Evolutionary conservation across 2,113 vertebrate species (phyloP), one percentile per base, ranked within the genome.

Genomic region (Rhodinocichla rosea): DNA sequence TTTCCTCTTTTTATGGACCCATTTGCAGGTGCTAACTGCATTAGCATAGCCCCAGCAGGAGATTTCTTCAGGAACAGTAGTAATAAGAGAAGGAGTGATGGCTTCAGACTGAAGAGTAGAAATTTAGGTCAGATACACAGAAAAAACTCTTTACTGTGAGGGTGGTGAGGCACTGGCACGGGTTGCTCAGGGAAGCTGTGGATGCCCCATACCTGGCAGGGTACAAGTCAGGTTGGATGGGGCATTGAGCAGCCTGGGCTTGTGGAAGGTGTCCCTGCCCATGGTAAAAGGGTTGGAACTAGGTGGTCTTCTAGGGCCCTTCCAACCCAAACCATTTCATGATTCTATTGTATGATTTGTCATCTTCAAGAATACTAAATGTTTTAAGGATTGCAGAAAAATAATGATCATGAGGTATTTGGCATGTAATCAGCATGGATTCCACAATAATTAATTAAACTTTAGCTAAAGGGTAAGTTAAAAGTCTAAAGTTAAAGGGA

Each of bases 11-110:
- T 92, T 77, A 82, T 70, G 77, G 91, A 67, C 33, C 35, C 70
- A 78, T 91, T 96, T 87, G 64, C 87, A 96, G 74, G 45, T 94
- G 74, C 14, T 84, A 75, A 68, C n/a, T 39, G 49, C 33, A 68
- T 94, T 88, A 83, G 52, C 76, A 81, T 39, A 92, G 33, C 17
- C 57, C 20, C 6, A 9, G 45, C 71, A 67, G 75, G 87, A 67
- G 45, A 77, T 90, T 63, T 63, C 71, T 12, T 33, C 35, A 21
- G 27, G 32, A 83, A 21, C 18, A 21, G 56, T 13, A 24, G 26
- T 42, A 40, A 49, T 40, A 37, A 15, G 32, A 28, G 35, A 37
- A 56, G 35, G 16, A 75, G 9, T 17, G 53, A 75, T 40, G 28
- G 63, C 8, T 28, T 63, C 42, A 40, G 37, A 28, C 10, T 24